A percentile compares a stretch with the other conserved stretches of the same genome.
phyloP scores from a whole-genome alignment of 2,888 invertebrate species.

The Epistrophella euchroma region DNA sequence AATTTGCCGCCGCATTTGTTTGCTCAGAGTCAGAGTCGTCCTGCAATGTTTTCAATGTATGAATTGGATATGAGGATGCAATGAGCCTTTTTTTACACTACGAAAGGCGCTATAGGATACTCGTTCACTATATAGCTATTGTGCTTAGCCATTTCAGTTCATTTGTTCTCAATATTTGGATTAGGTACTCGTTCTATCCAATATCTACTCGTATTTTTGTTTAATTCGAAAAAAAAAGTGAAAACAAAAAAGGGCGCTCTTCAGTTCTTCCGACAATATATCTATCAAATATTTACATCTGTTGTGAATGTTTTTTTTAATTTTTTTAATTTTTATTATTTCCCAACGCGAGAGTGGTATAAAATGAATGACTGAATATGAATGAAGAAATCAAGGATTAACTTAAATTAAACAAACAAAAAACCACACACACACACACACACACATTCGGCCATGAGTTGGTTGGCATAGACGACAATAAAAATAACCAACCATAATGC shows the following conservation, averaged over 20 bases:
- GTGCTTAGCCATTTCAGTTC: slow-evolving; percentile 69
- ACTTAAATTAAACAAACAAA: slow-evolving; percentile 55
- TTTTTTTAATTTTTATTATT: slow-evolving; percentile 42
- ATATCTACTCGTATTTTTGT: not conserved
- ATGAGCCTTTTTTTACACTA: slow-evolving; percentile 31
- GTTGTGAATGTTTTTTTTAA: slow-evolving; percentile 38
- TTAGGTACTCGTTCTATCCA: slow-evolving; percentile 33
- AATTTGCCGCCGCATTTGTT: slow-evolving; percentile 61
- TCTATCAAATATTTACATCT: slow-evolving; percentile 70
- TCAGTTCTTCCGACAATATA: slow-evolving; percentile 31
- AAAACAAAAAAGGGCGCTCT: slow-evolving; percentile 22
- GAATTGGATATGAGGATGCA: slow-evolving; percentile 16
- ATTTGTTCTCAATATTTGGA: slow-evolving; percentile 66
- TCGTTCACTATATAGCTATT: not conserved
- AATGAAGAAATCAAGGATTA: slow-evolving; percentile 68
- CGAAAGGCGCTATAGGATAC: slow-evolving; percentile 45
- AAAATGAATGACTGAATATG: slow-evolving; percentile 31
- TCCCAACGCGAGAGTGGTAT: slow-evolving; percentile 43
- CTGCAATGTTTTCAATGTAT: slow-evolving; percentile 5
- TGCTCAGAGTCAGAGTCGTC: slow-evolving; percentile 30
- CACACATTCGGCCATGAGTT: not conserved
- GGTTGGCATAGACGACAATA: not conserved
- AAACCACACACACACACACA: not conserved
- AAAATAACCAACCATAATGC: slow-evolving; percentile 31
- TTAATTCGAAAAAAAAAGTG: slow-evolving; percentile 18